Evolutionary conservation across 2,888 invertebrate genomes (phyloP), one percentile per base, ranked within the genome.

Genomic region (Fabriciana adippe): DNA sequence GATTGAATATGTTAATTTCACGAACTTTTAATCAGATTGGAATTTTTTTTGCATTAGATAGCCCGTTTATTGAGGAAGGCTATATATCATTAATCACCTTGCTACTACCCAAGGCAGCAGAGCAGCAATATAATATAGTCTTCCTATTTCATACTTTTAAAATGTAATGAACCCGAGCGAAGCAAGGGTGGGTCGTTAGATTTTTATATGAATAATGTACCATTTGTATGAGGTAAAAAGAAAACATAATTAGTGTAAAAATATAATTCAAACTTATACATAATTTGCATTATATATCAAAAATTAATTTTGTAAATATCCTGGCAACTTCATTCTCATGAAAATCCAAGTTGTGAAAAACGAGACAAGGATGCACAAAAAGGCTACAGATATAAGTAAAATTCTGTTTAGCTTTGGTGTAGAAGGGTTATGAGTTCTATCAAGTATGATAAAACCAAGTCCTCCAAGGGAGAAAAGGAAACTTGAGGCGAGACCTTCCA

Each of bases 401-500:
- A 99, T 95, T 76, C 98, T 94, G 82, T 99, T 99, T 41, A 99
- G 93, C 88, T 97, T 97, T 0, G 97, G 97, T 53, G 98, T 94
- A 0, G 96, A 94, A 0, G 98, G 97, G 80, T 97, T 97, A 85
- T 98, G 98, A 0, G 98, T 98, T 78, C 97, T 96, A 87, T 99
- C 99, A 72, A 99, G 93, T 70, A 99, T 96, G 26, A 99, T 97
- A 87, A 99, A 99, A 8, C 99, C 99, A 45, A 99, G 90, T 0
- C 99, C 99, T 55, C 99, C 99, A 70, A 99, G 93, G 0, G 98
- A 97, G 88, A 99, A 99, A 26, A 99, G 94, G 84, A 99, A 99
- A 87, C 98, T 98, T 14, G 99, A 97, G 0, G 99, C 99, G 71
- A 99, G 90, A 0, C 99, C 99, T 92, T 99, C 99, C 98, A 99